Conservation (phyloP, 2,888 invertebrate genomes). For the Parelbella ahira region DNA sequence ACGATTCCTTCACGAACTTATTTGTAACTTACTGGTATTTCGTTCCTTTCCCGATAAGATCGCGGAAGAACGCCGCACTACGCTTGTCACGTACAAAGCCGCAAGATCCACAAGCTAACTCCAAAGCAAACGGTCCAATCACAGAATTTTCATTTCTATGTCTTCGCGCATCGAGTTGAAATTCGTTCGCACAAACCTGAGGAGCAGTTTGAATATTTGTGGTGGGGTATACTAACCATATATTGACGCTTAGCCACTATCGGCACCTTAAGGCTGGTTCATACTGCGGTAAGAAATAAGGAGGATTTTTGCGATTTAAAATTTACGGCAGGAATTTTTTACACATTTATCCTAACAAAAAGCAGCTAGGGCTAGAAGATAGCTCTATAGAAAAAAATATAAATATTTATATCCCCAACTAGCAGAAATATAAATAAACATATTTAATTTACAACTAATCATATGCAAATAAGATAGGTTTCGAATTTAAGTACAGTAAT, state of each 20-base stretch:
- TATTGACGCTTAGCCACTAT: conserved; percentile 16
- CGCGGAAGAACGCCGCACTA: conserved; percentile 15
- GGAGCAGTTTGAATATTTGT: conserved; percentile 11
- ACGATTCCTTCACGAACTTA: conserved; percentile 15
- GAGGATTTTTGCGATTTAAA: too few species aligned
- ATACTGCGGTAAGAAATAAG: background rate
- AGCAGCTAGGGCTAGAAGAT: too few species aligned
- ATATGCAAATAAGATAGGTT: background rate
- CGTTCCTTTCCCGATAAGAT: conserved; percentile 12
- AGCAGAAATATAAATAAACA: too few species aligned
- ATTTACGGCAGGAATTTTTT: too few species aligned
- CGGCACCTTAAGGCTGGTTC: conserved; percentile 1
- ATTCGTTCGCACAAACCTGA: background rate
- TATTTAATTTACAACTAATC: too few species aligned
- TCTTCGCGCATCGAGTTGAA: background rate
- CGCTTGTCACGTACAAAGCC: conserved; percentile 22
- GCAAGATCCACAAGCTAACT: conserved; percentile 11
- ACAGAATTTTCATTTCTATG: conserved; percentile 5
- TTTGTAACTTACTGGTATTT: conserved; percentile 13
- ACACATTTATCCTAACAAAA: too few species aligned
- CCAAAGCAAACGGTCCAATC: background rate
- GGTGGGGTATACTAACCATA: conserved; percentile 22
- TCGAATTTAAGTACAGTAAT: too few species aligned
- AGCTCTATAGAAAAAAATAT: too few species aligned
- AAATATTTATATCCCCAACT: too few species aligned